Evolutionary conservation across 2,888 invertebrate genomes (phyloP).

Genomic region (Eutolmus rufibarbis): DNA sequence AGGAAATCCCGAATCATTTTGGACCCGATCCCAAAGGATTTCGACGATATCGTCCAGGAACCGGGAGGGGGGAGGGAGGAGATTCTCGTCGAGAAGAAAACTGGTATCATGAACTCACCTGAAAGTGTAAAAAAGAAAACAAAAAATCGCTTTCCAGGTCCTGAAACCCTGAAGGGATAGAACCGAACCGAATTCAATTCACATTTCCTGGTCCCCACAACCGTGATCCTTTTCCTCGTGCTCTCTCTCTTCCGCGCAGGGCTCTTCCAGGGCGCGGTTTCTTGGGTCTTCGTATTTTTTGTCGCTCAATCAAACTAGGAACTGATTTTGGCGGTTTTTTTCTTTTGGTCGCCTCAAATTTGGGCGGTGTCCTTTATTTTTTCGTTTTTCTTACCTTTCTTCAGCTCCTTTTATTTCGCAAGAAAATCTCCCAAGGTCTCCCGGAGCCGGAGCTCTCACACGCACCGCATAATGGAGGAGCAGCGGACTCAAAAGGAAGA

Average conservation of each 20-base stretch:
- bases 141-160: background rate
- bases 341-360: background rate
- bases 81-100: background rate
- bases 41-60: background rate
- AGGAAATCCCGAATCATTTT: background rate
- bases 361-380: background rate
- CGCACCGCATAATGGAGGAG: background rate
- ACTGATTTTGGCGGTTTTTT: background rate
- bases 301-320: slow-evolving; percentile 13
- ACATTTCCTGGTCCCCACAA: background rate
- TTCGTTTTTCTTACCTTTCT: background rate
- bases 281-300: background rate
- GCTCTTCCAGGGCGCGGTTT: background rate
- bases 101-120: background rate
- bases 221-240: slow-evolving; percentile 11
- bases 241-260: background rate
- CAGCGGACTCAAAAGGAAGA: background rate
- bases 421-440: slow-evolving; percentile 14
- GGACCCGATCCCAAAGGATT: background rate
- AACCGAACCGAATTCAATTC: slow-evolving; percentile 1
- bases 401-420: slow-evolving; percentile 1
- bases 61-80: background rate
- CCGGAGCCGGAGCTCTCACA: background rate
- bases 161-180: background rate
- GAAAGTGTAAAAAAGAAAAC: background rate